Evolutionary conservation across 1,140 invertebrate genomes (phyloP), one percentile per base, ranked within the genome.

Genomic region (Eciton burchellii): DNA sequence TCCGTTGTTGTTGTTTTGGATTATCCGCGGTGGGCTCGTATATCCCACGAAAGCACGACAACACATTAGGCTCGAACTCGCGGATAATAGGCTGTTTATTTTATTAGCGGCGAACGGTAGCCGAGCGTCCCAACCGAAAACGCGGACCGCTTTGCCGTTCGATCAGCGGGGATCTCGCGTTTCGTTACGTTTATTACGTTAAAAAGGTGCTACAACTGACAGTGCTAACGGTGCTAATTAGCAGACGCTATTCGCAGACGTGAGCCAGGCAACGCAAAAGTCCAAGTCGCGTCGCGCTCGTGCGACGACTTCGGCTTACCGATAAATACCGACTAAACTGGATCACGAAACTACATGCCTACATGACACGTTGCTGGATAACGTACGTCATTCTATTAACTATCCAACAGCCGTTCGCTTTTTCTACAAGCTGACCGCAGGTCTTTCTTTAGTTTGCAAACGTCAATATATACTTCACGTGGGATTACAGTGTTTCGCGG

Each of bases 11-110:
- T 92, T 91, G 89, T 90, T 91, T 74, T 83, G 89, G 91, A 91
- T 92, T 92, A 92, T 91, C 90, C 84, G 84, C 57, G 82, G 63
- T 86, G 83, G 76, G 63, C 76, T 87, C 83, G n/a, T n/a, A n/a
- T 85, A 76, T 85, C 79, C 63, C 8, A n/a, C 65, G 66, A 65
- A 88, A 90, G 81, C 85, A 90, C 11, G n/a, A 49, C 88, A 91
- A 89, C 87, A 91, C 73, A 90, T 91, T 92, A 91, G 85, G 54
- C 76, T 62, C 16, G 73, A 71, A 81, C 74, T 81, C 79, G 77
- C 60, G 70, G 74, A 91, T 90, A 91, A 92, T 91, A 73, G 90
- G 84, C 79, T 93, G 90, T 93, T 93, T 92, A 92, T 91, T 92
- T 93, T 91, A 91, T 90, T 89, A 91, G 89, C 57, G 86, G 82